These are phyloP conservation scores for Melanerpes aurifrons DNA, from an alignment of 2,113 vertebrate species.

Conservation along the genomic window DNA sequence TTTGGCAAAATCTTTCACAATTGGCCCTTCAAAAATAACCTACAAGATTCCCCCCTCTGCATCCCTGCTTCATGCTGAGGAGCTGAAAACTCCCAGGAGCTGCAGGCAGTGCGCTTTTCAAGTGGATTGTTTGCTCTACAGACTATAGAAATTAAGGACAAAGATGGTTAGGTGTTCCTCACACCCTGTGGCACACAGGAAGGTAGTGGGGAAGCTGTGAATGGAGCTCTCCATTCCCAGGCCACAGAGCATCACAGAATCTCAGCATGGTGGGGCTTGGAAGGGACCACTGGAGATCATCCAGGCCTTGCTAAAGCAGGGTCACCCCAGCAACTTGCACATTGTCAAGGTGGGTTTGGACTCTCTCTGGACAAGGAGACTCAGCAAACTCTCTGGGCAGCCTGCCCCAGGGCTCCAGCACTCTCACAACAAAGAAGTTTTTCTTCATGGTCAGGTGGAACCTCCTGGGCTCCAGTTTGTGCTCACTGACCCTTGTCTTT, in stretches of 20 bases:
- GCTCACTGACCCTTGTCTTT: too few species aligned
- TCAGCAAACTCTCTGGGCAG: too few species aligned
- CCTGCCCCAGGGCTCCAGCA: too few species aligned
- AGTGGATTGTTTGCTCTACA: not conserved
- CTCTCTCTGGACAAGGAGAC: too few species aligned
- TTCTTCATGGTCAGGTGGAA: too few species aligned
- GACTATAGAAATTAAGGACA: not conserved
- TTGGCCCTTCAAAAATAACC: not conserved
- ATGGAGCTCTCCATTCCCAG: not conserved
- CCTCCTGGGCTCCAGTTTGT: too few species aligned
- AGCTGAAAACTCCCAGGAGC: not conserved
- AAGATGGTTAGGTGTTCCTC: not conserved
- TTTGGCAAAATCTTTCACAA: not conserved
- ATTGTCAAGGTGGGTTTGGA: too few species aligned
- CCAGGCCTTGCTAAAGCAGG: too few species aligned
- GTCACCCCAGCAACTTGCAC: too few species aligned
- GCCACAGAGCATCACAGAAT: not conserved
- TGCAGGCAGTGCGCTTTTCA: not conserved
- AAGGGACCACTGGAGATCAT: too few species aligned
- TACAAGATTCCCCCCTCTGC: not conserved
- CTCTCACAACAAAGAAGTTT: too few species aligned
- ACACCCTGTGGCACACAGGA: accelerated
- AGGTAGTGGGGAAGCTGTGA: not conserved
- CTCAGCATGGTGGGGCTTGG: too few species aligned
- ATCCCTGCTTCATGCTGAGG: not conserved